These are phyloP conservation scores for Phalacrocorax pelagicus DNA, from an alignment of 2,113 vertebrate species.

Conservation along the genomic window DNA sequence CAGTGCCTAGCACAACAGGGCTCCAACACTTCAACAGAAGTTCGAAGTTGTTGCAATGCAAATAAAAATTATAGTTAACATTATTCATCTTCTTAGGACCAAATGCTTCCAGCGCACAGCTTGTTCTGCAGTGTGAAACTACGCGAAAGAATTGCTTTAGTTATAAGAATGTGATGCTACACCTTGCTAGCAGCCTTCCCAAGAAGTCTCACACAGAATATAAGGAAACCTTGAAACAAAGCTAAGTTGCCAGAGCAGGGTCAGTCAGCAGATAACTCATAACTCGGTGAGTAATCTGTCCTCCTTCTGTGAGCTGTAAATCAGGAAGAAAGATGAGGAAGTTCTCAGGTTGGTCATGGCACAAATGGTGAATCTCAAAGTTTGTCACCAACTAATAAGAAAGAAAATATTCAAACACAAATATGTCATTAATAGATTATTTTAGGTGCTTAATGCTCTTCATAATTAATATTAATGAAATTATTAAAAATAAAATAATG, in stretches of 20 bases:
- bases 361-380: not conserved
- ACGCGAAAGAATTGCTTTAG: not conserved
- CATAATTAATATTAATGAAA: not conserved
- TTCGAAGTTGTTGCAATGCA: not conserved
- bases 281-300: not conserved
- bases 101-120: not conserved
- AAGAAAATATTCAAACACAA: not conserved
- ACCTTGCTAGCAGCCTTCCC: not conserved
- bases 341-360: not conserved
- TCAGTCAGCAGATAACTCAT: not conserved
- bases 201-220: not conserved
- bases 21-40: not conserved
- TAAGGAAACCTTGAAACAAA: not conserved
- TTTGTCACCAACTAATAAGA: not conserved
- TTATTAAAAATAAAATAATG: not conserved
- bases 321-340: conserved; percentile 10
- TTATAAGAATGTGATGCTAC: not conserved
- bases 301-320: not conserved
- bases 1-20: not conserved
- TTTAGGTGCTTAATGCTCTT: not conserved
- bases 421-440: not conserved
- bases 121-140: not conserved
- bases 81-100: not conserved
- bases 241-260: not conserved
- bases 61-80: not conserved